phyloP scores from a whole-genome alignment of 2,797 vertebrate species.

The Fringilla coelebs region DNA sequence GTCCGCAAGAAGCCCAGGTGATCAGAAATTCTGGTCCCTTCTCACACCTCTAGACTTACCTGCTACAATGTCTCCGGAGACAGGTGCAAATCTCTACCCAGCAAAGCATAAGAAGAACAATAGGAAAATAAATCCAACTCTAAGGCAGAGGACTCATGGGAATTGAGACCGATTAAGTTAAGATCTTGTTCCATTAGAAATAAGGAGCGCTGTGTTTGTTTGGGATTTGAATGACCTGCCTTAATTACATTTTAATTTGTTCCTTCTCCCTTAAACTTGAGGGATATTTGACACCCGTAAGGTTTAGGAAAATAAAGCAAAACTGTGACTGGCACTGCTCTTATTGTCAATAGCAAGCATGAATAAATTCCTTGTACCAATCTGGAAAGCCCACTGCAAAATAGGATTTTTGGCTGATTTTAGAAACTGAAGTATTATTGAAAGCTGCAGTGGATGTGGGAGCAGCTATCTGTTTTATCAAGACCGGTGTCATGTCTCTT shows the following conservation, averaged over 20 bases:
- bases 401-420: conserved; percentile 17
- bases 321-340: not conserved
- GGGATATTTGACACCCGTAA: conserved; percentile 31
- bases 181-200: conserved; percentile 61
- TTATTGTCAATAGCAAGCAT: not conserved
- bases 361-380: not conserved
- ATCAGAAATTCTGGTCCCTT: not conserved
- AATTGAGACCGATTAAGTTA: conserved; percentile 34
- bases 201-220: conserved; percentile 43
- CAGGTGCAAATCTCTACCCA: conserved; percentile 52
- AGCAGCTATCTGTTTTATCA: conserved; percentile 61
- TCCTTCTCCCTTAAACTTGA: conserved; percentile 25
- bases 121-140: conserved; percentile 55
- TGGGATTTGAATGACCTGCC: conserved; percentile 63
- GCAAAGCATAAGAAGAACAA: conserved; percentile 27
- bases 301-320: not conserved
- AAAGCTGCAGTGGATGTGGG: conserved; percentile 8
- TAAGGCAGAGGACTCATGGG: conserved; percentile 32
- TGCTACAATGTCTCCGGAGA: not conserved
- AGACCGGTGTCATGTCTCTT: conserved; percentile 55
- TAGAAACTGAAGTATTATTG: conserved; percentile 41
- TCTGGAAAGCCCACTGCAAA: not conserved
- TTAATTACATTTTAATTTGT: conserved; percentile 66
- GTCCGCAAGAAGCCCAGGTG: not conserved
- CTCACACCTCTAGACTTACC: conserved; percentile 42